These are phyloP conservation scores for Lordiphosa collinella DNA, from an alignment of 1,140 invertebrate genomes.

Conservation along the genomic window DNA sequence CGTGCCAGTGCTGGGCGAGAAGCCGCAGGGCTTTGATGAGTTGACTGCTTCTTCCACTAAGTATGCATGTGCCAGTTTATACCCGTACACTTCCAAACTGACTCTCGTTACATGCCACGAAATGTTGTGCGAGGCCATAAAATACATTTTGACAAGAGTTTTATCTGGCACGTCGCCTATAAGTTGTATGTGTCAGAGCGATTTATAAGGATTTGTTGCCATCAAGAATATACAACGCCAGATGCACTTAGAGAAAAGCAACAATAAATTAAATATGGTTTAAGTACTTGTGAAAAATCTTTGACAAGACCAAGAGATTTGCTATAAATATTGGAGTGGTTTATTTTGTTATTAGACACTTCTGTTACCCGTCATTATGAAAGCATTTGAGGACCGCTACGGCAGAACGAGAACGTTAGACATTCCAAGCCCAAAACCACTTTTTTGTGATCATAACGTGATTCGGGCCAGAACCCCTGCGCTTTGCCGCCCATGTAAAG, in stretches of 20 bases:
- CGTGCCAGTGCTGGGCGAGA: slow-evolving; percentile 13
- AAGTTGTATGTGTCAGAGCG: slow-evolving; percentile 45
- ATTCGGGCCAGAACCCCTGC: too few relatives aligned
- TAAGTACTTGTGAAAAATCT: neutral
- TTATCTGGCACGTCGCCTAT: slow-evolving; percentile 67
- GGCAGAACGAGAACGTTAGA: too few relatives aligned
- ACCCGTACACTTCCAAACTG: neutral
- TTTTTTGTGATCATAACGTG: too few relatives aligned
- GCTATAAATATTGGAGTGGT: too few relatives aligned
- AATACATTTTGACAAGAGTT: slow-evolving; percentile 72
- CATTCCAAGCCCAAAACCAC: too few relatives aligned
- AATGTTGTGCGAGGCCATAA: slow-evolving; percentile 46
- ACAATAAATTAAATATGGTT: neutral
- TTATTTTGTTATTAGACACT: too few relatives aligned
- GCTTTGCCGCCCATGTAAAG: too few relatives aligned
- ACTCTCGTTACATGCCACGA: slow-evolving; percentile 4
- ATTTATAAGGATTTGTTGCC: slow-evolving; percentile 71
- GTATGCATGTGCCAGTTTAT: neutral
- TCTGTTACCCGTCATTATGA: too few relatives aligned
- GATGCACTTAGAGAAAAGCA: slow-evolving; percentile 9
- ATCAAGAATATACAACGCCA: slow-evolving; percentile 33
- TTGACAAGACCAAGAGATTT: too few relatives aligned
- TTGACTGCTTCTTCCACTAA: slow-evolving; percentile 12
- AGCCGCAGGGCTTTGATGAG: slow-evolving; percentile 43
- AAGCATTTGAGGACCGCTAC: too few relatives aligned